phyloP scores from a whole-genome alignment of 2,888 invertebrate genomes.

The Chloroclystis v-ata region DNA sequence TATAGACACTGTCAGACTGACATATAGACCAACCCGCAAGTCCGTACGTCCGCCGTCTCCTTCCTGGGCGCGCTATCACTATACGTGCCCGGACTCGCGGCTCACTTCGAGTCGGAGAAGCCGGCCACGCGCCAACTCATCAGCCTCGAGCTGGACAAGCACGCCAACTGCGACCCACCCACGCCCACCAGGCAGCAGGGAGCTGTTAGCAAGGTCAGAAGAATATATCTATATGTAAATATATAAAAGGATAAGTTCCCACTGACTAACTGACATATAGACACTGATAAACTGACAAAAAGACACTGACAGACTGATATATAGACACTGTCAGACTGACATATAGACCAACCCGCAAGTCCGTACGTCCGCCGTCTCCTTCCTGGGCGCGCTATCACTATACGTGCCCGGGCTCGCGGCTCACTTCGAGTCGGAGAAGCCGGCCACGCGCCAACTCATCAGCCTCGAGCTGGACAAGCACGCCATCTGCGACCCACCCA shows the following conservation, averaged over 20 bases:
- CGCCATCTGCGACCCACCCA: conserved; percentile 85
- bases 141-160: conserved; percentile 90
- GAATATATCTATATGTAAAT: no score
- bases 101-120: conserved; percentile 92
- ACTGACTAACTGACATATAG: no score
- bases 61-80: conserved; percentile 88
- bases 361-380: conserved; percentile 84
- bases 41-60: conserved; percentile 86
- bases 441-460: conserved; percentile 89
- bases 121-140: conserved; percentile 90
- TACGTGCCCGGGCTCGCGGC: conserved; percentile 92
- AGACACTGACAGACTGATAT: no score
- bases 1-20: no score
- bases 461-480: conserved; percentile 91
- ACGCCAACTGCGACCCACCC: conserved; percentile 85
- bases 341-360: conserved; percentile 94
- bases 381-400: conserved; percentile 87
- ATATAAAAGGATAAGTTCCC: no score
- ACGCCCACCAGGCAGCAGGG: conserved; percentile 82
- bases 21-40: conserved; percentile 92
- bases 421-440: conserved; percentile 92
- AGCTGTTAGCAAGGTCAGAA: conserved; percentile 64
- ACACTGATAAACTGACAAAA: no score
- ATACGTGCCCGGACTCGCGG: conserved; percentile 91
- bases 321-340: no score